Conservation (phyloP, 2,113 vertebrate genomes). For the Corapipo altera region DNA sequence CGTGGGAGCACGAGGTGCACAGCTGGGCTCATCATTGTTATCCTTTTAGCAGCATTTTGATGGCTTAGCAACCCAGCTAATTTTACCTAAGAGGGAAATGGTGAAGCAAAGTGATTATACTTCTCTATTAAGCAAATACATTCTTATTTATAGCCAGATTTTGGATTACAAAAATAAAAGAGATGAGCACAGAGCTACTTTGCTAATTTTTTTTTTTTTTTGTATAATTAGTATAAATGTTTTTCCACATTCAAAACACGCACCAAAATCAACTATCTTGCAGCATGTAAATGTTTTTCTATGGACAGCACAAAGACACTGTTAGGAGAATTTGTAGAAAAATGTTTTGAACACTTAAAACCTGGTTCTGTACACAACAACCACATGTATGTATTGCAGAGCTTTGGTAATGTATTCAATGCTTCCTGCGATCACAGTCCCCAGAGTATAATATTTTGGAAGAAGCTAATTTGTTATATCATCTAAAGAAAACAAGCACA, state of each 20-base stretch:
- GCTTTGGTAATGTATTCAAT: background rate
- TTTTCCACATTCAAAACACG: background rate
- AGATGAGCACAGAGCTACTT: background rate
- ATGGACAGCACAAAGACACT: background rate
- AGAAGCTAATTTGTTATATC: conserved; percentile 25
- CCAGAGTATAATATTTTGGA: conserved; percentile 22
- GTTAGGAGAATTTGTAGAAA: background rate
- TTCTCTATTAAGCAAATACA: background rate
- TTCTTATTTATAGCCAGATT: background rate
- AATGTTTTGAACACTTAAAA: background rate
- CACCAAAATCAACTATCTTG: background rate
- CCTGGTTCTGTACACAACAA: background rate
- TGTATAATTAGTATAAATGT: background rate
- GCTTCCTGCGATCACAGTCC: background rate
- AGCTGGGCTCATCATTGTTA: background rate
- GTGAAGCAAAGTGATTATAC: background rate
- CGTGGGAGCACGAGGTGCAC: background rate
- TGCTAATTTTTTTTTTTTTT: background rate
- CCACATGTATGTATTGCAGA: background rate
- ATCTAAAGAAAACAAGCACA: conserved; percentile 26
- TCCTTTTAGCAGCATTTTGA: background rate
- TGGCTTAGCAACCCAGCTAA: background rate
- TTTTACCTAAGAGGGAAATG: background rate
- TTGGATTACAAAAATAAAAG: background rate
- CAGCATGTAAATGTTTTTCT: background rate